phyloP scores from a whole-genome alignment of 2,113 vertebrate genomes.

The Glareola pratincola region DNA sequence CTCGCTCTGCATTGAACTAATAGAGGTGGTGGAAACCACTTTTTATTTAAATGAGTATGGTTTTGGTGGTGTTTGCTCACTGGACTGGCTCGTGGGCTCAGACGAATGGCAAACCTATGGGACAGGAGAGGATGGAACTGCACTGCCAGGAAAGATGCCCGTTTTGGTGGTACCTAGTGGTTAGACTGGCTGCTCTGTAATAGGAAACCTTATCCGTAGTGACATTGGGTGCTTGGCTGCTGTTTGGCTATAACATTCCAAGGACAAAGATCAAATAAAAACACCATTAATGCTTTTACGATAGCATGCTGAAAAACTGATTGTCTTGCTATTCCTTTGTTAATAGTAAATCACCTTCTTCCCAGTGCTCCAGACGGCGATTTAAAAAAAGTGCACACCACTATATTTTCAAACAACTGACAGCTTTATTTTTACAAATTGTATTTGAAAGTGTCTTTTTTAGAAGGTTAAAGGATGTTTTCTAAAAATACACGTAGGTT shows the following conservation, averaged over 20 bases:
- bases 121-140: neutral
- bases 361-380: neutral
- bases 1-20: neutral
- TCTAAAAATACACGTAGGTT: neutral
- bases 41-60: neutral
- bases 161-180: neutral
- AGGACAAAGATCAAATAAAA: neutral
- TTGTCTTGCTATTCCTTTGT: neutral
- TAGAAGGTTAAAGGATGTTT: neutral
- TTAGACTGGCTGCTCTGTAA: neutral
- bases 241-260: neutral
- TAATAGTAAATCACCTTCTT: neutral
- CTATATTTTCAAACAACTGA: neutral
- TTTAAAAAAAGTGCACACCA: neutral
- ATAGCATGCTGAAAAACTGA: neutral
- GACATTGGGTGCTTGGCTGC: neutral
- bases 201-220: neutral
- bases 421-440: neutral
- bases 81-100: neutral
- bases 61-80: neutral
- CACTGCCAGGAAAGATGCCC: neutral
- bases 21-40: neutral
- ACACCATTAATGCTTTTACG: neutral
- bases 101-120: neutral
- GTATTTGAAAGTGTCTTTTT: neutral